Evolutionary conservation across 2,113 vertebrate genomes (phyloP), one percentile per base, ranked within the genome.

Genomic region (Oryzias curvinotus): DNA sequence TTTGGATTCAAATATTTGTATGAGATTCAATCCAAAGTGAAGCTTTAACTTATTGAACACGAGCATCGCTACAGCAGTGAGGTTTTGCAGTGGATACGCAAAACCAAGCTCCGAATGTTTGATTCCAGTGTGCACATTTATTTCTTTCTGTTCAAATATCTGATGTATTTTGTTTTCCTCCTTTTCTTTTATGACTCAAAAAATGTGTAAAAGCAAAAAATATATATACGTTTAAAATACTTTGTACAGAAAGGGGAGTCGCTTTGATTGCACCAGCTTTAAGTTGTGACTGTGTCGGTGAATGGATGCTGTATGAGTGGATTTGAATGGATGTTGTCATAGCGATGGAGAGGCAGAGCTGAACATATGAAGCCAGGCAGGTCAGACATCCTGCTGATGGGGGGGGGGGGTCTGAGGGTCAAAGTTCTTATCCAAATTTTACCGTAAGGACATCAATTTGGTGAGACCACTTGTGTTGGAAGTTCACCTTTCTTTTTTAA

Each of bases 361-460:
- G 62, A 65, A 73, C 86, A 79, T 56, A 82, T 90, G 87, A 90
- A 26, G 83, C 80, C 72, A 36, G 68, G 14, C 55, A 26, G 36
- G 52, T 43, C 70, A 43, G 73, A 50, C 46, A 28, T 85, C 61
- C 56, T 80, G 77, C 59, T 82, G 65, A 36, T 36, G 36, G 36
- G 36, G 30, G 26, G 26, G 52, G 59, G 63, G 75, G 65, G 62
- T 72, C 73, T 62, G 1, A 1, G 62, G 58, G 71, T 68, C 65
- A 77, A 58, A 68, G 60, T 15, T 70, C 58, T 68, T 6, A 43
- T 18, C 4, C 36, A 36, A 12, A 36, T 56, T 30, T 58, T 47
- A 59, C 36, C 14, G 8, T 42, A 50, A 23, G 5, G 19, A 7
- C 13, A 25, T 26, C 21, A 28, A 17, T 15, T 26, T 14, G n/a